Conservation (phyloP, 2,113 vertebrate species). For the Pyrgilauda ruficollis region DNA sequence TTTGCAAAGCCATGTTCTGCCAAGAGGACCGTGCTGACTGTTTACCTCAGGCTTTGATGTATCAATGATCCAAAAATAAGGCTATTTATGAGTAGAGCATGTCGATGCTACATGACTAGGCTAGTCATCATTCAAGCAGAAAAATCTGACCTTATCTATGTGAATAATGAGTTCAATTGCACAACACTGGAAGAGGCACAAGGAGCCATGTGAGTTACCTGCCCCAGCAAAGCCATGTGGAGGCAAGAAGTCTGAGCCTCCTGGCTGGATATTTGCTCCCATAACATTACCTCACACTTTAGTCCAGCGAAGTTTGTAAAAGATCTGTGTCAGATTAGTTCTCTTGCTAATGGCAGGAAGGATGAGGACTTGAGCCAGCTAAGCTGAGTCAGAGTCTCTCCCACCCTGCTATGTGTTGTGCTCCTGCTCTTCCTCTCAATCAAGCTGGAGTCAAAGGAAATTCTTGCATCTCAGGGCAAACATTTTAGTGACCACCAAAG, state of each 20-base stretch:
- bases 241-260: neutral
- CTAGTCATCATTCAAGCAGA: neutral
- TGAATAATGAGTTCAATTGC: neutral
- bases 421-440: neutral
- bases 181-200: neutral
- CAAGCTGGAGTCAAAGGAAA: neutral
- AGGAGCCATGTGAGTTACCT: neutral
- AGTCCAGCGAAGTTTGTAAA: neutral
- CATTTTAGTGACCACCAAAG: fast-evolving
- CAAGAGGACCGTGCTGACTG: neutral
- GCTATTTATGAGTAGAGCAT: neutral
- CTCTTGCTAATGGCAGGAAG: neutral
- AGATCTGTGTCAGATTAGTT: neutral
- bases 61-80: neutral
- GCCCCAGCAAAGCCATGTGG: neutral
- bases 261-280: neutral
- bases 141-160: neutral
- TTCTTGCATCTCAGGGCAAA: neutral
- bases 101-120: neutral
- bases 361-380: neutral
- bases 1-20: neutral
- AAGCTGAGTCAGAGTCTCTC: neutral
- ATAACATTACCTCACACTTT: neutral
- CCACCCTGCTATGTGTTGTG: neutral
- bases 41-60: neutral